These are phyloP conservation scores for Zaprionus lachaisei DNA, from an alignment of 1,140 invertebrate species.

Conservation along the genomic window DNA sequence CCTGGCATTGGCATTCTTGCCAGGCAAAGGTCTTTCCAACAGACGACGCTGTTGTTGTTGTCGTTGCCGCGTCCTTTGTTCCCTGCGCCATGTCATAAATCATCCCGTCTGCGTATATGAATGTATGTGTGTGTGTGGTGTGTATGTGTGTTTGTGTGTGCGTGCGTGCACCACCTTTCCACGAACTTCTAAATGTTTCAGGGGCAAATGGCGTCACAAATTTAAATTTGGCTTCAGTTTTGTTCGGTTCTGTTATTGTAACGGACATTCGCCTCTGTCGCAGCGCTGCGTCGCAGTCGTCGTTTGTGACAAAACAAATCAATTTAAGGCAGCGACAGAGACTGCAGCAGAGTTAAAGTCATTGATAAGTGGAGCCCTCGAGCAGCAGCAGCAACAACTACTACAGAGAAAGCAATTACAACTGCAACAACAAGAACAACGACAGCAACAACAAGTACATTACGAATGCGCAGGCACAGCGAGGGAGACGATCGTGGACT, in stretches of 20 bases:
- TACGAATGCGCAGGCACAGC: conserved; percentile 25
- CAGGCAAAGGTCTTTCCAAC: conserved; percentile 63
- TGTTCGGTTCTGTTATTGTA: conserved; percentile 40
- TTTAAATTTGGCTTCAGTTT: conserved; percentile 59
- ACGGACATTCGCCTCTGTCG: conserved; percentile 39
- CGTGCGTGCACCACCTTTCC: conserved; percentile 51
- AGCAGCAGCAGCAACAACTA: conserved; percentile 27
- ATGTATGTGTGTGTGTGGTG: conserved; percentile 34
- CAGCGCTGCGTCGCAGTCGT: conserved; percentile 11
- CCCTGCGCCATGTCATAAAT: conserved; percentile 76
- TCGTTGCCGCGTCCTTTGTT: conserved; percentile 46
- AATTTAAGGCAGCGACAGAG: conserved; percentile 53
- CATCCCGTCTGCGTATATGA: conserved; percentile 30
- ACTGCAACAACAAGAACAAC: not conserved
- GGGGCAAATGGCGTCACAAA: conserved; percentile 68
- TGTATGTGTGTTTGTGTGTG: conserved; percentile 27
- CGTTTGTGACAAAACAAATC: conserved; percentile 67
- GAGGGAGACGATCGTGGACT: conserved; percentile 63
- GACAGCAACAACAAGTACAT: not conserved
- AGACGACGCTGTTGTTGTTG: conserved; percentile 31
- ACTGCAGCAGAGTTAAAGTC: conserved; percentile 57
- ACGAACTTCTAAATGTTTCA: conserved; percentile 74
- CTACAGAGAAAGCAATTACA: conserved; percentile 26
- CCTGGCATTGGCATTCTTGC: conserved; percentile 61
- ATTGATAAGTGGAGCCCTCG: conserved; percentile 63